Evolutionary conservation across 2,113 vertebrate species (phyloP).

Genomic region (Rhinoptilus africanus): DNA sequence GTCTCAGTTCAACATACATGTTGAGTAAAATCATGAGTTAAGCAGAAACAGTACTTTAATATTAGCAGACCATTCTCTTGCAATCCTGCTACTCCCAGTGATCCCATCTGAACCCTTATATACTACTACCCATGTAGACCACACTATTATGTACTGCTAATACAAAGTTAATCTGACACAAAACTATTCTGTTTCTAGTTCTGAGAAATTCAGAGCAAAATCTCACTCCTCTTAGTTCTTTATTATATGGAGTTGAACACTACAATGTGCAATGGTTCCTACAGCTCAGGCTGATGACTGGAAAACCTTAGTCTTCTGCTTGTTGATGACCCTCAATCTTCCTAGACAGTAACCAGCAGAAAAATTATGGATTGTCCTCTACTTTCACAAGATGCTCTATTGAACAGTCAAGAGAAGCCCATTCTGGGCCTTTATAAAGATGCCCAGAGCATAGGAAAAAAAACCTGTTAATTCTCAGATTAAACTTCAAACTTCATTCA

Average conservation of each 20-base stretch:
- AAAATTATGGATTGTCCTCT: not conserved
- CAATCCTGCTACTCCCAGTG: not conserved
- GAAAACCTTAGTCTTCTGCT: not conserved
- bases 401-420: not conserved
- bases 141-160: not conserved
- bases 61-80: not conserved
- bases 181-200: not conserved
- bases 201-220: not conserved
- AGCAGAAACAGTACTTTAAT: not conserved
- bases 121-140: no score
- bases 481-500: not conserved
- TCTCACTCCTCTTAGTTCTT: not conserved
- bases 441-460: not conserved
- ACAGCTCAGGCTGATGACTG: not conserved
- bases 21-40: not conserved
- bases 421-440: not conserved
- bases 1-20: not conserved
- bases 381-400: not conserved
- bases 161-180: not conserved
- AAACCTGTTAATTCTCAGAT: not conserved
- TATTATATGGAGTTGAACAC: not conserved
- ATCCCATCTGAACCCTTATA: not conserved
- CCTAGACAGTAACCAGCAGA: not conserved
- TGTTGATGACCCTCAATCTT: not conserved
- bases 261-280: not conserved